A percentile compares a stretch with the other conserved stretches of the same genome.
Conservation (phyloP, 2,113 vertebrate genomes). For the Burhinus bistriatus region DNA sequence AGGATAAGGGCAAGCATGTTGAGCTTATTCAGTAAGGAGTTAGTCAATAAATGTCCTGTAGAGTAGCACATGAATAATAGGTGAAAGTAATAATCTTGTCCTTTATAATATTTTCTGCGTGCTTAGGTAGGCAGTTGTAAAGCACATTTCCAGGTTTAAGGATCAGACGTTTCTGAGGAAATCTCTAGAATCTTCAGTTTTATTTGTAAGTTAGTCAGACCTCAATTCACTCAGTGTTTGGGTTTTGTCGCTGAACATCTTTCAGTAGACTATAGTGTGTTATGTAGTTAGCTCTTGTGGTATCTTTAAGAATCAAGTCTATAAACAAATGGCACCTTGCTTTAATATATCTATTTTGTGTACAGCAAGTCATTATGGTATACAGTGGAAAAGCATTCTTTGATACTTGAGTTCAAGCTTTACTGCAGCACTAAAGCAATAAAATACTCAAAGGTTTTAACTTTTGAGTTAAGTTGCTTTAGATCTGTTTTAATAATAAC, state of each 20-base stretch:
- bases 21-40: not conserved
- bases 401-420: not conserved
- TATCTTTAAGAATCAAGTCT: not conserved
- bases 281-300: not conserved
- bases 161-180: not conserved
- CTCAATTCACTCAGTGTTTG: not conserved
- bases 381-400: not conserved
- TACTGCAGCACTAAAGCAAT: not conserved
- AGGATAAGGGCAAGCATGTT: not conserved
- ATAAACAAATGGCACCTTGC: not conserved
- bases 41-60: not conserved
- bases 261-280: not conserved
- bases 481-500: not conserved
- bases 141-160: accelerated
- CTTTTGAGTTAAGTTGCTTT: not conserved
- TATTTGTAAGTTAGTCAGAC: not conserved
- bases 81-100: not conserved
- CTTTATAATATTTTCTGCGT: not conserved
- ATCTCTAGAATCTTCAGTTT: not conserved
- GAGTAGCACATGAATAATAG: not conserved
- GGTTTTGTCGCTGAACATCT: not conserved
- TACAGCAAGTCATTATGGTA: not conserved
- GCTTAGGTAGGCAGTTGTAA: not conserved
- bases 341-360: not conserved
- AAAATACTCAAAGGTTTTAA: not conserved